Conservation (phyloP, 2,888 invertebrate species). For the Ryuthela nishihirai region DNA sequence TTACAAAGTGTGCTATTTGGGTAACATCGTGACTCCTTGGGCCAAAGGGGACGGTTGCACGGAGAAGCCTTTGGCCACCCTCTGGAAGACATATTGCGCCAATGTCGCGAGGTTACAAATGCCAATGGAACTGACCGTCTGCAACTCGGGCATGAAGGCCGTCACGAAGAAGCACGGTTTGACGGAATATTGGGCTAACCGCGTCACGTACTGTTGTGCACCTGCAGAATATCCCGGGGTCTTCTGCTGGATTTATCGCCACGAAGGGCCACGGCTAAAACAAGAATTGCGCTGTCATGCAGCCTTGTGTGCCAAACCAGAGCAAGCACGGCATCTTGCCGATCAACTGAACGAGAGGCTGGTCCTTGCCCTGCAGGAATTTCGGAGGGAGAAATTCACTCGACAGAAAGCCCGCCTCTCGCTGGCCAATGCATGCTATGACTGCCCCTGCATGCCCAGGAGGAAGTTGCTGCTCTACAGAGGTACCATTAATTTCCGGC, state of each 20-base stretch:
- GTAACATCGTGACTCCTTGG: conserved; percentile 97
- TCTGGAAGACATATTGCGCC: conserved; percentile 84
- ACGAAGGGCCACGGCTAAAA: conserved; percentile 81
- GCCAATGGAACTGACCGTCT: conserved; percentile 91
- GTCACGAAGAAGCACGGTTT: conserved; percentile 95
- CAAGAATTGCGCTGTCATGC: conserved; percentile 97
- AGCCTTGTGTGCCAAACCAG: conserved; percentile 87
- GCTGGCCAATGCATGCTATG: conserved; percentile 80
- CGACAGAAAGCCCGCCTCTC: conserved; percentile 91
- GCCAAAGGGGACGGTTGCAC: conserved; percentile 75
- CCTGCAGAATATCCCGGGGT: conserved; percentile 79
- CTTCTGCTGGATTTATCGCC: conserved; percentile 69
- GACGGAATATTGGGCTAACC: conserved; percentile 97
- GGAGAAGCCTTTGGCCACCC: conserved; percentile 88
- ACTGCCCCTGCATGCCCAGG: conserved; percentile 70
- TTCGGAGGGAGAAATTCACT: conserved; percentile 79
- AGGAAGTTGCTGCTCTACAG: conserved; percentile 26
- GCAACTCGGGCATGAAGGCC: conserved; percentile 88
- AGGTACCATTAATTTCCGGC: conserved; percentile 49
- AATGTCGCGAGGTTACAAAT: conserved; percentile 56
- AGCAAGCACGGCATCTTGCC: conserved; percentile 47
- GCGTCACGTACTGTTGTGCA: conserved; percentile 91
- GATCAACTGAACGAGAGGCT: conserved; percentile 63
- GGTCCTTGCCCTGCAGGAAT: conserved; percentile 75
- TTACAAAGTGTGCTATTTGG: conserved; percentile 93